Evolutionary conservation across 2,797 vertebrate species (phyloP).

Genomic region (Otus scops): DNA sequence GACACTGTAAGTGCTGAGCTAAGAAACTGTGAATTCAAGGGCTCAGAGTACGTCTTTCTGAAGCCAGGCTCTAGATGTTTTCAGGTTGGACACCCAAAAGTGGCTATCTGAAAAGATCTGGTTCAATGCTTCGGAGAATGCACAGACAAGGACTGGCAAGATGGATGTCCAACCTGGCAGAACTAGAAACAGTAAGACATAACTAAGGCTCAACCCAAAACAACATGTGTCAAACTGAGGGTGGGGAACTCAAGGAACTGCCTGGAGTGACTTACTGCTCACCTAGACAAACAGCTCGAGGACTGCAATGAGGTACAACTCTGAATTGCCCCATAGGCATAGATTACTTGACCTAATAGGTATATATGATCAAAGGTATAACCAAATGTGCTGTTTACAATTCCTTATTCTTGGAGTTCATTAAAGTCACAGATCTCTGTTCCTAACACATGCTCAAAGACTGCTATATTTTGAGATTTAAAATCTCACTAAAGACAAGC

Average conservation of each 20-base stretch:
- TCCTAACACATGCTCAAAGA: not conserved
- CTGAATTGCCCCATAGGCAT: not conserved
- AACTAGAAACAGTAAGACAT: not conserved
- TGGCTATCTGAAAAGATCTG: not conserved
- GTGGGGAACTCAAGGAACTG: not conserved
- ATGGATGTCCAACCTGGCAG: fast-evolving
- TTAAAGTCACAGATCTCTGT: not conserved
- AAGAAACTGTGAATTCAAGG: not conserved
- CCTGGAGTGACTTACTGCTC: not conserved
- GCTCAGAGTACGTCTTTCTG: not conserved
- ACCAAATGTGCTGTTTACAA: not conserved
- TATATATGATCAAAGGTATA: not conserved
- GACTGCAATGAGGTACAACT: not conserved
- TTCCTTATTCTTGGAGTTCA: not conserved
- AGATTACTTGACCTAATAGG: not conserved
- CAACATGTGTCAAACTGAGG: not conserved
- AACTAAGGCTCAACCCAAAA: not conserved
- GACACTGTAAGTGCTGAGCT: not conserved
- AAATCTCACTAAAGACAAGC: not conserved
- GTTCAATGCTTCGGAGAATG: not conserved
- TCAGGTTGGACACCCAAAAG: not conserved
- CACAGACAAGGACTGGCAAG: not conserved
- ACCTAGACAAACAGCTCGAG: not conserved
- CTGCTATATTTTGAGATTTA: not conserved
- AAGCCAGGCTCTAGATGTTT: not conserved